Percentiles rank a stretch among this genome's conserved stretches.
These are phyloP conservation scores for Chondrosia reniformis DNA, from an alignment of 37 sponge, comb jelly and placozoan species.

Conservation along the genomic window DNA sequence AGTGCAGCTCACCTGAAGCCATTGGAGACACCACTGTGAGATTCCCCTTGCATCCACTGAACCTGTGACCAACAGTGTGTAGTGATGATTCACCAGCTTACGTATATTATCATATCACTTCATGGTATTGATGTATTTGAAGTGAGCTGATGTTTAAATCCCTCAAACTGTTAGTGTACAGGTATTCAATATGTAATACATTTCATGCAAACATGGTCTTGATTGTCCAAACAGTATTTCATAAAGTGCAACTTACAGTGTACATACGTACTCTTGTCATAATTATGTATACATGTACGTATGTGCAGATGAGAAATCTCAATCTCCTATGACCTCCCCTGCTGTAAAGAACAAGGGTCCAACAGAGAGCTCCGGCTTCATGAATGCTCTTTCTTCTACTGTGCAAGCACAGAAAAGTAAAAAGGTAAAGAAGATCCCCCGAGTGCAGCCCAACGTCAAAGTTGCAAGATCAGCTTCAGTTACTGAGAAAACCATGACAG, in stretches of 20 bases:
- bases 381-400: conserved; percentile 62
- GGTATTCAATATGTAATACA: background rate
- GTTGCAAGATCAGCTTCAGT: background rate
- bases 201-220: background rate
- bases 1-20: no score
- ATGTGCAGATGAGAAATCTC: conserved; percentile 16
- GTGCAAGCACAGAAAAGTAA: conserved; percentile 42
- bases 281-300: background rate
- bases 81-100: no score
- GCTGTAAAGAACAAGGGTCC: conserved; percentile 28
- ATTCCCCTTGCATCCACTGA: no score
- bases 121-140: no score
- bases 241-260: no score
- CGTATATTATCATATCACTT: no score
- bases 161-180: no score
- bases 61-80: no score
- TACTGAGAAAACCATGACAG: background rate
- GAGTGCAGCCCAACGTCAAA: background rate
- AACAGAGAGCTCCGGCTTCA: conserved; percentile 67
- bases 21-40: no score
- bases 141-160: no score
- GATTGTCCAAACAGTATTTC: no score
- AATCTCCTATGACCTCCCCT: conserved; percentile 10
- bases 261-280: background rate
- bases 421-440: conserved; percentile 23